Evolutionary conservation across 2,888 invertebrate species (phyloP).

Genomic region (Tortricodes alternella): DNA sequence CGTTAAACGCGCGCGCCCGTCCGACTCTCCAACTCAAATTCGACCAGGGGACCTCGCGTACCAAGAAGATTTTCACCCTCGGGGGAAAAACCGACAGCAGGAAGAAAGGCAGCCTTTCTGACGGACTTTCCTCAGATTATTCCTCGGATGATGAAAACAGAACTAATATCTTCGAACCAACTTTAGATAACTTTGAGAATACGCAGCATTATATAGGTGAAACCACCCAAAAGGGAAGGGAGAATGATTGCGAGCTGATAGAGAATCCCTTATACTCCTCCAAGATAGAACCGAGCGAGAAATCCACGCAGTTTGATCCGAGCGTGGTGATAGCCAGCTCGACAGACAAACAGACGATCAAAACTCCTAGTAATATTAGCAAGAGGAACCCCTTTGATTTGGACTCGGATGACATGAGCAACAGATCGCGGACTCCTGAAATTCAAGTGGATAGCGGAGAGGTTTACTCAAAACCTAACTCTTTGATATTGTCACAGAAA

Average conservation of each 20-base stretch:
- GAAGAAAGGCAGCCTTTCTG: slow-evolving; percentile 86
- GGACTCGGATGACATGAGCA: slow-evolving; percentile 36
- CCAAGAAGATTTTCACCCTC: slow-evolving; percentile 79
- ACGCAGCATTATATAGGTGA: slow-evolving; percentile 76
- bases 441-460: slow-evolving; percentile 77
- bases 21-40: slow-evolving; percentile 76
- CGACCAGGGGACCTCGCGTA: slow-evolving; percentile 67
- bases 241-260: slow-evolving; percentile 71
- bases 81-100: slow-evolving; percentile 72
- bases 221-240: slow-evolving; percentile 48
- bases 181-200: slow-evolving; percentile 76
- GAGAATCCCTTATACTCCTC: slow-evolving; percentile 76
- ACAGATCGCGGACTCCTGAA: slow-evolving; percentile 82
- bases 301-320: slow-evolving; percentile 83
- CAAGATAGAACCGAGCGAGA: slow-evolving; percentile 64
- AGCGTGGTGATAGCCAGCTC: slow-evolving; percentile 84
- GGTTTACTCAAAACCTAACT: slow-evolving; percentile 72
- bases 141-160: slow-evolving; percentile 80
- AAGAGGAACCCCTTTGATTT: slow-evolving; percentile 71
- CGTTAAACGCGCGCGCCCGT: slow-evolving; percentile 83
- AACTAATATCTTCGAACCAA: slow-evolving; percentile 76
- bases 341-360: slow-evolving; percentile 49
- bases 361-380: slow-evolving; percentile 61
- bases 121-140: slow-evolving; percentile 83
- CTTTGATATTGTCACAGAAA: slow-evolving; percentile 83